These are phyloP conservation scores for Silvanus unidentatus DNA, from an alignment of 2,888 invertebrate species.

Conservation along the genomic window DNA sequence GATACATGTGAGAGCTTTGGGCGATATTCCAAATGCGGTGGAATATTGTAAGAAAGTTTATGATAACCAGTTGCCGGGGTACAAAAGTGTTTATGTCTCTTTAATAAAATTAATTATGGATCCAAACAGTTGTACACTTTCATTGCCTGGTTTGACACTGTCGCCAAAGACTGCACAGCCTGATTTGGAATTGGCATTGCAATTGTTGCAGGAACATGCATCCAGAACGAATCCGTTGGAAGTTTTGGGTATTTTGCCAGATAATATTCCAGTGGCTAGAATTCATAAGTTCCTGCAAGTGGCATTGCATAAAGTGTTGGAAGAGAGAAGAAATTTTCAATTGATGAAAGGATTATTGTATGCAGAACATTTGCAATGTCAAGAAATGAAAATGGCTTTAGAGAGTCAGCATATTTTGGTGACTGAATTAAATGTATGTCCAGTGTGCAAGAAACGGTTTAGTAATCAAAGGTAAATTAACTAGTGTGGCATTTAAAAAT, in stretches of 20 bases:
- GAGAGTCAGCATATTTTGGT: constrained; percentile 80
- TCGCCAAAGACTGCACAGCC: constrained; percentile 62
- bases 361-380: constrained; percentile 80
- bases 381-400: constrained; percentile 71
- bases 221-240: constrained; percentile 77
- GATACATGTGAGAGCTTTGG: constrained; percentile 84
- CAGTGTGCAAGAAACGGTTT: constrained; percentile 89
- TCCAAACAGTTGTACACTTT: constrained; percentile 35
- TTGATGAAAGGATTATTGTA: constrained; percentile 77
- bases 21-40: constrained; percentile 77
- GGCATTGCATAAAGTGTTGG: constrained; percentile 67
- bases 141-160: constrained; percentile 38
- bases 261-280: constrained; percentile 67
- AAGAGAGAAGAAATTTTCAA: constrained; percentile 67
- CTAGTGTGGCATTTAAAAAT: not conserved
- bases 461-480: constrained; percentile 72
- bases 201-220: constrained; percentile 77
- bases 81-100: constrained; percentile 37
- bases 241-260: constrained; percentile 74
- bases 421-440: constrained; percentile 82
- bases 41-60: constrained; percentile 76
- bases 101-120: constrained; percentile 42
- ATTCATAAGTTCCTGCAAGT: constrained; percentile 52
- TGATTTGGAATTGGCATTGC: constrained; percentile 73
- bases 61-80: constrained; percentile 32